phyloP scores from a whole-genome alignment of 2,113 vertebrate species.

The Dicentrarchus labrax region DNA sequence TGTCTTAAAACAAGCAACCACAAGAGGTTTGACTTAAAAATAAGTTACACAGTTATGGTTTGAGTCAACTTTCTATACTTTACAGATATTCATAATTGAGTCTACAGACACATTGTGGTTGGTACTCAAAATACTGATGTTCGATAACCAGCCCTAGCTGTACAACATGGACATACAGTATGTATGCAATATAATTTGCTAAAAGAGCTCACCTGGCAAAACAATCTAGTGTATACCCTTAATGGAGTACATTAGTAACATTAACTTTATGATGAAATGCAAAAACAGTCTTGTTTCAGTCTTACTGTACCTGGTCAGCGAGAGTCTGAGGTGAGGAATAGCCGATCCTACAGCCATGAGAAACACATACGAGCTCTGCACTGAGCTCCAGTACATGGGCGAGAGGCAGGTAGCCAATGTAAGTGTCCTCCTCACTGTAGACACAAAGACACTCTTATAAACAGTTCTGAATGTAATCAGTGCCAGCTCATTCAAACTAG shows the following conservation, averaged over 20 bases:
- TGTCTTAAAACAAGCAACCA: neutral
- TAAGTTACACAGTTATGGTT: neutral
- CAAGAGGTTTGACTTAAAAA: neutral
- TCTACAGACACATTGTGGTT: neutral
- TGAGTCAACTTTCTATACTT: neutral
- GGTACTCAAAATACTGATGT: too few species aligned
- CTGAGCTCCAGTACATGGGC: slow-evolving; percentile 96
- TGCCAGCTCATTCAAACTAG: neutral
- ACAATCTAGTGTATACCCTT: neutral
- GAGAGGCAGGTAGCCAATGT: slow-evolving; percentile 95
- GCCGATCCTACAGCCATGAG: slow-evolving; percentile 92
- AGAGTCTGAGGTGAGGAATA: slow-evolving; percentile 96
- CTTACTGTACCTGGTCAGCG: slow-evolving; percentile 90
- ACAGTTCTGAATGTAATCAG: neutral
- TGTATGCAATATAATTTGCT: neutral
- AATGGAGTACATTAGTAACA: neutral
- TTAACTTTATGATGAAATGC: neutral
- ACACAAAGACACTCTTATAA: slow-evolving; percentile 25
- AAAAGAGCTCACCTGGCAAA: neutral
- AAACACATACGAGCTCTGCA: slow-evolving; percentile 92
- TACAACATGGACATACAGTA: neutral
- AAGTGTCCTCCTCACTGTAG: slow-evolving; percentile 91
- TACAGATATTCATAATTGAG: neutral
- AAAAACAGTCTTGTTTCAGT: neutral
- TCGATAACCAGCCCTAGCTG: too few species aligned